These are phyloP conservation scores for Microctonus hyperodae DNA, from an alignment of 2,888 invertebrate genomes.

Conservation along the genomic window DNA sequence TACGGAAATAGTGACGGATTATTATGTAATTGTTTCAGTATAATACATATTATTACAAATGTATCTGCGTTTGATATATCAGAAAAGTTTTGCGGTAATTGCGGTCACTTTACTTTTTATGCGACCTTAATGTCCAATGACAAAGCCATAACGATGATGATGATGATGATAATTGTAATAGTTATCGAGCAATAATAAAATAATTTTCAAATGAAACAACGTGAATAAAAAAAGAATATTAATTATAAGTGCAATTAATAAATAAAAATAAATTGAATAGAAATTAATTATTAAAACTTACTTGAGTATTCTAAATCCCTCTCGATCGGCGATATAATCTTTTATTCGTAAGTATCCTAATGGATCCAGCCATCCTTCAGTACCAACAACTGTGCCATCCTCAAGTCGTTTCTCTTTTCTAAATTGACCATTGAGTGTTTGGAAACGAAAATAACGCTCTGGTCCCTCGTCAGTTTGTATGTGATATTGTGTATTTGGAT, in stretches of 20 bases:
- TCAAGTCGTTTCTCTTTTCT: slow-evolving; percentile 86
- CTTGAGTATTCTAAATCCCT: slow-evolving; percentile 82
- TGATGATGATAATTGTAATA: no score
- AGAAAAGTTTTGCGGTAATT: neutral
- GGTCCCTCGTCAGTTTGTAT: slow-evolving; percentile 94
- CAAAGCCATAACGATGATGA: no score
- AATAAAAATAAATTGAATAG: neutral
- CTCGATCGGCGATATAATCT: slow-evolving; percentile 87
- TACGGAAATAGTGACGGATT: slow-evolving; percentile 7
- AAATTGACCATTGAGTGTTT: slow-evolving; percentile 88
- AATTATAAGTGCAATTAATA: no score
- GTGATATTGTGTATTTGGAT: slow-evolving; percentile 80
- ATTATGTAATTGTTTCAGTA: slow-evolving; percentile 8
- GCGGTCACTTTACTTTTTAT: neutral
- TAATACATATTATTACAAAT: neutral
- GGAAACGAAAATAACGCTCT: slow-evolving; percentile 87
- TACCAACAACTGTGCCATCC: slow-evolving; percentile 87
- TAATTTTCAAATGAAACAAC: neutral
- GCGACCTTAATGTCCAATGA: slow-evolving; percentile 14
- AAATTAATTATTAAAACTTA: slow-evolving; percentile 33
- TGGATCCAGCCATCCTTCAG: slow-evolving; percentile 89
- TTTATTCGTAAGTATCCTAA: slow-evolving; percentile 81
- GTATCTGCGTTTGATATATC: neutral
- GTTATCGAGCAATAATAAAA: neutral
- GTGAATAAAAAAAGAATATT: neutral